A percentile compares a stretch with the other conserved stretches of the same genome.
Evolutionary conservation across 1,140 invertebrate genomes (phyloP).

Genomic region (Aphis gossypii): DNA sequence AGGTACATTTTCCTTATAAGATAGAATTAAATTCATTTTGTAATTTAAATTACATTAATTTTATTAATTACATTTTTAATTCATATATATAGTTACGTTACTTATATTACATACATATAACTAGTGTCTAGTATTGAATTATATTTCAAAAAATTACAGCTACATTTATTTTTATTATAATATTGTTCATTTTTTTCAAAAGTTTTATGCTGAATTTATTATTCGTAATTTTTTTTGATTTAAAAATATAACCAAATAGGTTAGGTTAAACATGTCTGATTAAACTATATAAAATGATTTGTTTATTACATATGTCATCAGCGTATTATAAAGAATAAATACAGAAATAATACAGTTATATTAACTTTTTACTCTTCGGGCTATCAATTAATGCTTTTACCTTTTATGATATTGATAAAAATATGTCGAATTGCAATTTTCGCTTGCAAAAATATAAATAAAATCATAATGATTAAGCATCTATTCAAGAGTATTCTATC

Average conservation of each 20-base stretch:
- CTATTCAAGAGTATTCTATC: too few species aligned
- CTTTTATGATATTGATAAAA: background rate
- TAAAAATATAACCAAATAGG: too few species aligned
- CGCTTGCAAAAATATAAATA: too few species aligned
- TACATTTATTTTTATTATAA: background rate
- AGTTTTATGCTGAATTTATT: background rate
- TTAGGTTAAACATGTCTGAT: background rate
- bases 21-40: background rate
- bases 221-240: background rate
- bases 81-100: background rate
- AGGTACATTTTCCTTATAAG: background rate
- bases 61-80: background rate
- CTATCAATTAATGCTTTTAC: background rate
- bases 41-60: background rate
- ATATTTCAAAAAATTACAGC: background rate
- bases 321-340: background rate
- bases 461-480: background rate
- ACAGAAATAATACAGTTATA: background rate
- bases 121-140: background rate
- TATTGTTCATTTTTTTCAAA: background rate
- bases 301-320: background rate
- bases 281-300: background rate
- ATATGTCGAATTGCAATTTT: background rate
- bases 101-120: background rate
- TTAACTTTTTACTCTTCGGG: too few species aligned